Evolutionary conservation across 2,797 vertebrate genomes (phyloP).

Genomic region (Spea hammondii): DNA sequence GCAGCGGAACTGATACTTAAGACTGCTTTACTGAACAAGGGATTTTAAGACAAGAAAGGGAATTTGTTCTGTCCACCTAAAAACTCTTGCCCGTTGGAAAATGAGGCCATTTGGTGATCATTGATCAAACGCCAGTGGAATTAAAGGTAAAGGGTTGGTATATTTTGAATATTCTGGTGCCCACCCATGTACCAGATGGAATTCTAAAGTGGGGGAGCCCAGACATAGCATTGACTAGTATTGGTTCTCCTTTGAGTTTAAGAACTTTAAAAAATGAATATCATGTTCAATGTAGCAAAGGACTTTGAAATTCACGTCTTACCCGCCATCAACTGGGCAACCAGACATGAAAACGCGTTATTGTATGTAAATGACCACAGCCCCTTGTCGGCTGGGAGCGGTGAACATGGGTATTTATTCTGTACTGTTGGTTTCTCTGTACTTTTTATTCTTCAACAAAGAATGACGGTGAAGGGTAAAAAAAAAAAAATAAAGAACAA

Average conservation of each 20-base stretch:
- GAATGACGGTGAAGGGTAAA: no score
- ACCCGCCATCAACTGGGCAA: no score
- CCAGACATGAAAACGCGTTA: no score
- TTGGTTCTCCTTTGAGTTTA: background rate
- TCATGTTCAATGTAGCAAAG: background rate
- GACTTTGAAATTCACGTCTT: no score
- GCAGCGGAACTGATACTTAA: background rate
- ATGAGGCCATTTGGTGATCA: background rate
- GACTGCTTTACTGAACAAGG: slow-evolving; percentile 39
- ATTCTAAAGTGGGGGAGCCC: background rate
- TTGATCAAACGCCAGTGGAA: slow-evolving; percentile 6
- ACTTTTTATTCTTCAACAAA: no score
- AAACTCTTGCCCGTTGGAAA: background rate
- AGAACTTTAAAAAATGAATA: background rate
- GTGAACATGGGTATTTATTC: no score
- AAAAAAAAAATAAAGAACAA: no score
- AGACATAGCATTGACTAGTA: no score
- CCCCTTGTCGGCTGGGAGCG: no score
- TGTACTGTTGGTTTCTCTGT: no score
- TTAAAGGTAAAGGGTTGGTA: background rate
- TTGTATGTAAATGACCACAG: no score
- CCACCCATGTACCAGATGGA: background rate
- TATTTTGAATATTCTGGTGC: background rate
- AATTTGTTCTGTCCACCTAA: background rate
- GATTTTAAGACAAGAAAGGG: slow-evolving; percentile 6